Percentiles rank a stretch among this genome's conserved stretches.
Evolutionary conservation across 2,113 vertebrate species (phyloP).

Genomic region (Daboia siamensis): DNA sequence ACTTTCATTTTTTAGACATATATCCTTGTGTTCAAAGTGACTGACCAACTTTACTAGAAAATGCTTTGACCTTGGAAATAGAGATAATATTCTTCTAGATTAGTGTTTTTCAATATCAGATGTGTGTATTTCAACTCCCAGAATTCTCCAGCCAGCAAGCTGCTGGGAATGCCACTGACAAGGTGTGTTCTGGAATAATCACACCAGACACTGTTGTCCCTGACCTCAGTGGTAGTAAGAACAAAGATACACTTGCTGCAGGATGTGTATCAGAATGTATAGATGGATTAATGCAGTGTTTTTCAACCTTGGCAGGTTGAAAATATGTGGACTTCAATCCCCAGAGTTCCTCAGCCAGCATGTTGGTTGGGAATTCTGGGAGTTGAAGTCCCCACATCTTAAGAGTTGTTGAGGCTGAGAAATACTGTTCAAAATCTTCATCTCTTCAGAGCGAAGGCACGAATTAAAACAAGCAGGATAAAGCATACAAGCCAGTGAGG

Average conservation of each 20-base stretch:
- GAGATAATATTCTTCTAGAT: neutral
- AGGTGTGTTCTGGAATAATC: no score
- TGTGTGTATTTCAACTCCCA: neutral
- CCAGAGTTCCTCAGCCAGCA: neutral
- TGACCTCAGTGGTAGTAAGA: no score
- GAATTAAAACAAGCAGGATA: neutral
- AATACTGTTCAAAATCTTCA: neutral
- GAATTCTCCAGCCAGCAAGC: neutral
- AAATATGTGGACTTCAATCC: neutral
- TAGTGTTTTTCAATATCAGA: neutral
- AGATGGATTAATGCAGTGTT: neutral
- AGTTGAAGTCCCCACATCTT: neutral
- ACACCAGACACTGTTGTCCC: no score
- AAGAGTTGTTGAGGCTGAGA: neutral
- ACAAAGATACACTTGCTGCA: no score
- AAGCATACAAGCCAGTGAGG: neutral
- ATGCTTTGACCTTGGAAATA: neutral
- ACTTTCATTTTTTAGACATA: neutral
- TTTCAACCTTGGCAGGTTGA: neutral
- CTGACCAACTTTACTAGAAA: neutral
- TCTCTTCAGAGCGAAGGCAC: neutral
- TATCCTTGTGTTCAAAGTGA: neutral
- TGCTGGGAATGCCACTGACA: neutral
- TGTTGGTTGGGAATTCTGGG: neutral
- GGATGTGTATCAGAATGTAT: neutral